These are phyloP conservation scores for Jordanella pulchra DNA, from an alignment of 2,797 vertebrate genomes.

Conservation along the genomic window DNA sequence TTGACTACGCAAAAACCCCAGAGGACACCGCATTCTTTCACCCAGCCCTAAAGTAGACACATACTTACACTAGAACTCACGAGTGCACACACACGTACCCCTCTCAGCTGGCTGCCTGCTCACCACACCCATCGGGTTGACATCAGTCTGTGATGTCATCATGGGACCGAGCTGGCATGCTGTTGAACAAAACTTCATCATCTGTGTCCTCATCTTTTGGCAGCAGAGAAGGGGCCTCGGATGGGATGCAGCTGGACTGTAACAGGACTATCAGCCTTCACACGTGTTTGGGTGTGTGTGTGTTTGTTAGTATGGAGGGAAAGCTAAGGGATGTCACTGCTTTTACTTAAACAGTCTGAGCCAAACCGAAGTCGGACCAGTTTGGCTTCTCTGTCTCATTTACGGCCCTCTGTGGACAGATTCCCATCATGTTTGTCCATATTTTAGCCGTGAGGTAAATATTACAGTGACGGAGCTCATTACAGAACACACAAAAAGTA, in stretches of 20 bases:
- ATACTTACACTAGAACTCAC: background rate
- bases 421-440: slow-evolving; percentile 64
- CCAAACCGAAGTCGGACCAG: slow-evolving; percentile 55
- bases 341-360: slow-evolving; percentile 75
- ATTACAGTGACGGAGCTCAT: slow-evolving; percentile 47
- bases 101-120: slow-evolving; percentile 73
- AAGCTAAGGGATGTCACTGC: slow-evolving; percentile 64
- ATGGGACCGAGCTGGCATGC: slow-evolving; percentile 77
- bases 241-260: slow-evolving; percentile 76
- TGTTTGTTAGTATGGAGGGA: slow-evolving; percentile 36
- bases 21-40: slow-evolving; percentile 68
- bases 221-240: slow-evolving; percentile 51
- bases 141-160: slow-evolving; percentile 85
- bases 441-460: slow-evolving; percentile 65
- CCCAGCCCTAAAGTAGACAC: slow-evolving; percentile 62
- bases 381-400: slow-evolving; percentile 55
- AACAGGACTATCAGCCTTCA: slow-evolving; percentile 64
- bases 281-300: slow-evolving; percentile 39
- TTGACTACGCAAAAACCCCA: slow-evolving; percentile 63
- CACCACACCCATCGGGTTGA: slow-evolving; percentile 81
- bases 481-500: slow-evolving; percentile 5
- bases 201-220: slow-evolving; percentile 73
- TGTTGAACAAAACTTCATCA: slow-evolving; percentile 75
- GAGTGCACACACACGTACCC: slow-evolving; percentile 39
- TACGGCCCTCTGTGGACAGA: slow-evolving; percentile 59